Percentiles rank a stretch among this genome's conserved stretches.
phyloP scores from a whole-genome alignment of 2,113 vertebrate species.

The Austrofundulus limnaeus region DNA sequence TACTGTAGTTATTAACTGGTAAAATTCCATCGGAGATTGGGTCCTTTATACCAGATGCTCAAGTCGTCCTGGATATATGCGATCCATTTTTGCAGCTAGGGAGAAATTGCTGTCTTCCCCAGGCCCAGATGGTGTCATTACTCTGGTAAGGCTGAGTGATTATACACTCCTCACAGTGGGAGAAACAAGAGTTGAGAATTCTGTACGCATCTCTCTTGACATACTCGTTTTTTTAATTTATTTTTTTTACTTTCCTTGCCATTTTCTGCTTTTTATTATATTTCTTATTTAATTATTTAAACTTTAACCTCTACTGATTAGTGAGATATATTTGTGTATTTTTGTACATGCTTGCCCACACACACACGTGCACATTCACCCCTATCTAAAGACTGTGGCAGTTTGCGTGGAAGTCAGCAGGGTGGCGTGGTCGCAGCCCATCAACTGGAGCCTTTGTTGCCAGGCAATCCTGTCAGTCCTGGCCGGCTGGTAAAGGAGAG shows the following conservation, averaged over 20 bases:
- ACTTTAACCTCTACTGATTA: too few species aligned
- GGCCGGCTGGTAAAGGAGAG: conserved; percentile 37
- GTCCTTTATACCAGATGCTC: conserved; percentile 70
- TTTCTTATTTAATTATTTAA: conserved; percentile 13
- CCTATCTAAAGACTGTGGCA: conserved; percentile 39
- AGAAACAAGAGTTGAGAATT: conserved; percentile 72
- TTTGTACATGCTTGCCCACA: conserved; percentile 2
- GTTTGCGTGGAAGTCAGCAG: conserved; percentile 41
- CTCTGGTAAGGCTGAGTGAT: conserved; percentile 80
- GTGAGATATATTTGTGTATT: neutral
- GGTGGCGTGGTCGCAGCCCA: conserved; percentile 59
- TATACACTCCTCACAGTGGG: conserved; percentile 71
- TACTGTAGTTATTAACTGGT: conserved; percentile 46
- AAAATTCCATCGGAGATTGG: conserved; percentile 48
- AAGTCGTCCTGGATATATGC: conserved; percentile 76
- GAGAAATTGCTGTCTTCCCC: conserved; percentile 71
- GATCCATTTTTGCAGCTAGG: conserved; percentile 77
- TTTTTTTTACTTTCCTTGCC: conserved; percentile 15
- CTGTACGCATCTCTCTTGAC: conserved; percentile 63
- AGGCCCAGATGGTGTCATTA: conserved; percentile 83
- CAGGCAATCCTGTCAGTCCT: conserved; percentile 66
- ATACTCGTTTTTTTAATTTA: conserved; percentile 1
- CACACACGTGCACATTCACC: conserved; percentile 11
- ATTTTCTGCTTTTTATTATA: conserved; percentile 8
- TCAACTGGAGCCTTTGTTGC: conserved; percentile 66